Conservation (phyloP, 2,888 invertebrate species). For the Drosophila nr. fundita region DNA sequence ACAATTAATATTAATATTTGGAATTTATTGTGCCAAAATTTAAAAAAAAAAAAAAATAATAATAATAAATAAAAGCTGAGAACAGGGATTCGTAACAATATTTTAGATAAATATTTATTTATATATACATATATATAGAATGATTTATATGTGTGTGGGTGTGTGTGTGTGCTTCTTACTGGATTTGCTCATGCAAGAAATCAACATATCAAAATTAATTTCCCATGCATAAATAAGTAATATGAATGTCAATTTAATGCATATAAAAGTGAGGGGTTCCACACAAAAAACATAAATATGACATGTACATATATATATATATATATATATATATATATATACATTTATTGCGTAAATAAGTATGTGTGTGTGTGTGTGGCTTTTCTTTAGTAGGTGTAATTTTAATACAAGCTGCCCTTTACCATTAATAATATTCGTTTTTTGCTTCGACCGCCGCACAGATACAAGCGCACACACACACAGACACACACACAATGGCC, state of each 20-base stretch:
- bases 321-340: conserved; percentile 9
- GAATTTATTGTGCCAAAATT: not conserved
- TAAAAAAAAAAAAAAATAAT: not conserved
- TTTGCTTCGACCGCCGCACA: conserved; percentile 34
- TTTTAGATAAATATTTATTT: not conserved
- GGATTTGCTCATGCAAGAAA: conserved; percentile 73
- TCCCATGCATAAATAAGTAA: conserved; percentile 79
- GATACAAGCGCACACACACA: conserved; percentile 11
- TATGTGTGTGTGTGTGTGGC: conserved; percentile 25
- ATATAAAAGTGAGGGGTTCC: conserved; percentile 33
- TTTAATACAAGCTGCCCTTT: conserved; percentile 69
- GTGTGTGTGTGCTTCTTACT: conserved; percentile 30
- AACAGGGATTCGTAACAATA: not conserved
- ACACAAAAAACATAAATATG: conserved; percentile 28
- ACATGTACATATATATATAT: conserved; percentile 16
- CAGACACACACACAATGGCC: conserved; percentile 9
- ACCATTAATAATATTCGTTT: conserved; percentile 68
- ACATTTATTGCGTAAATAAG: conserved; percentile 23
- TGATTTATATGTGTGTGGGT: not conserved
- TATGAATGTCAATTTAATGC: conserved; percentile 78
- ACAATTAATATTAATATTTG: not conserved
- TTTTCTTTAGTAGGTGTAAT: conserved; percentile 62
- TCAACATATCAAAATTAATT: conserved; percentile 79
- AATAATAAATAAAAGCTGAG: not conserved
- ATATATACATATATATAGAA: not conserved